phyloP scores from a whole-genome alignment of 1,140 invertebrate species.

The Drosophila elegans region DNA sequence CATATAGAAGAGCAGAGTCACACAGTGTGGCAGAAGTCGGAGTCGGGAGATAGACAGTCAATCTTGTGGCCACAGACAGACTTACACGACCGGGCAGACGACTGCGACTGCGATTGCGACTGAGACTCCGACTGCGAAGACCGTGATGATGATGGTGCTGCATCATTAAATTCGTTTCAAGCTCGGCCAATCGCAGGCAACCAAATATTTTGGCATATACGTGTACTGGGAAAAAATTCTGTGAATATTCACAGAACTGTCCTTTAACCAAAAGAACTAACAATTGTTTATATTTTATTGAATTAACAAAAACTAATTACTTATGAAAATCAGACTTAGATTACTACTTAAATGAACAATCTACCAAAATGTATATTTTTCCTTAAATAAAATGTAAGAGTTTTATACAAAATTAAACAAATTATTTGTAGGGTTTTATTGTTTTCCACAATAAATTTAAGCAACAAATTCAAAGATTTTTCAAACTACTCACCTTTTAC shows the following conservation, averaged over 20 bases:
- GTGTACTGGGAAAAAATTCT: slow-evolving; percentile 10
- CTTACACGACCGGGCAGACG: slow-evolving; percentile 48
- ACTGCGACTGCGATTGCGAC: slow-evolving; percentile 24
- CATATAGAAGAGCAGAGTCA: slow-evolving; percentile 50
- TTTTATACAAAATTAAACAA: too few relatives aligned
- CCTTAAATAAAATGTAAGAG: background rate
- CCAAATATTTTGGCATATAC: slow-evolving; percentile 73
- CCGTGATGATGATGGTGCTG: slow-evolving; percentile 55
- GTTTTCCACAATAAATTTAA: too few relatives aligned
- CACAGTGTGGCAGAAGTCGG: slow-evolving; percentile 9
- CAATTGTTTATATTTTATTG: too few relatives aligned
- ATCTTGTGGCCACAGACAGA: slow-evolving; percentile 75
- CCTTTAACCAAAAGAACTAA: background rate
- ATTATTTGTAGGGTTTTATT: too few relatives aligned
- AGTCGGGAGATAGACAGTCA: slow-evolving; percentile 74
- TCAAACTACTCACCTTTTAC: too few relatives aligned
- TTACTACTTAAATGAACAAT: too few relatives aligned
- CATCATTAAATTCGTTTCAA: slow-evolving; percentile 81
- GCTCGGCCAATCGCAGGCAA: slow-evolving; percentile 39
- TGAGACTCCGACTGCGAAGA: slow-evolving; percentile 15
- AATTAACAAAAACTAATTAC: too few relatives aligned
- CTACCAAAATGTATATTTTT: too few relatives aligned
- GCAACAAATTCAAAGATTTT: too few relatives aligned
- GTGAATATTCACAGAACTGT: background rate
- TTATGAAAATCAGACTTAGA: too few relatives aligned